These are phyloP conservation scores for Astropecten irregularis DNA, from an alignment of 53 echinoderm and acorn worm genomes.

Conservation along the genomic window DNA sequence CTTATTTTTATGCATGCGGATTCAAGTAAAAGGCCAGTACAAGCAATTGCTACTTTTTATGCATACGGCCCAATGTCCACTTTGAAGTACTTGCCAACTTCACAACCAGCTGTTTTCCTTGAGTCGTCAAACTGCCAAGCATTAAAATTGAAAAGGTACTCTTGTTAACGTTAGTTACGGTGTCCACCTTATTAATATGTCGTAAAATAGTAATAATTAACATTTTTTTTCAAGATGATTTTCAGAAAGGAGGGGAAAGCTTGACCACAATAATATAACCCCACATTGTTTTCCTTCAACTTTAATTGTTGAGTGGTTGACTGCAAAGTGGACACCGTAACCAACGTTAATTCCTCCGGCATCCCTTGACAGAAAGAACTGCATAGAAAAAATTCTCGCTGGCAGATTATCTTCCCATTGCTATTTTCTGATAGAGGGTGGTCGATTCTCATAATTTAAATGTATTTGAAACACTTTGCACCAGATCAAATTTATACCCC, in stretches of 20 bases:
- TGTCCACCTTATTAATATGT: constrained; percentile 7
- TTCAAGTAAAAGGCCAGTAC: too few relatives aligned
- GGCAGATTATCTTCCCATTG: not conserved
- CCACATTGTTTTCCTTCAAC: not conserved
- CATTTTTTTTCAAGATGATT: not conserved
- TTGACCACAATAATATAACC: not conserved
- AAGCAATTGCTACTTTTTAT: too few relatives aligned
- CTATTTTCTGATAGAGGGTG: constrained; percentile 6
- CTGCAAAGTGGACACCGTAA: constrained; percentile 17
- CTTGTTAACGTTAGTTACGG: constrained; percentile 11
- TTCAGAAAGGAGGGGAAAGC: not conserved
- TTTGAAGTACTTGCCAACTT: too few relatives aligned
- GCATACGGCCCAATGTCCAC: too few relatives aligned
- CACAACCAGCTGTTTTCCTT: too few relatives aligned
- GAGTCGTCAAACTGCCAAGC: too few relatives aligned
- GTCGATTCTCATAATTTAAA: not conserved
- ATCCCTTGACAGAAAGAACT: not conserved
- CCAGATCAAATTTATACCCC: not conserved
- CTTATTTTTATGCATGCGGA: too few relatives aligned
- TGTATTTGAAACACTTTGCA: not conserved
- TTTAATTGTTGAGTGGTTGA: not conserved
- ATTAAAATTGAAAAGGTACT: too few relatives aligned
- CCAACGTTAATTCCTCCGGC: not conserved
- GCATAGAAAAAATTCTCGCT: not conserved
- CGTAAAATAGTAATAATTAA: not conserved